Base-by-base conservation (phyloP, 2,797 vertebrate genomes). In the Tolypeutes matacus region DNA sequence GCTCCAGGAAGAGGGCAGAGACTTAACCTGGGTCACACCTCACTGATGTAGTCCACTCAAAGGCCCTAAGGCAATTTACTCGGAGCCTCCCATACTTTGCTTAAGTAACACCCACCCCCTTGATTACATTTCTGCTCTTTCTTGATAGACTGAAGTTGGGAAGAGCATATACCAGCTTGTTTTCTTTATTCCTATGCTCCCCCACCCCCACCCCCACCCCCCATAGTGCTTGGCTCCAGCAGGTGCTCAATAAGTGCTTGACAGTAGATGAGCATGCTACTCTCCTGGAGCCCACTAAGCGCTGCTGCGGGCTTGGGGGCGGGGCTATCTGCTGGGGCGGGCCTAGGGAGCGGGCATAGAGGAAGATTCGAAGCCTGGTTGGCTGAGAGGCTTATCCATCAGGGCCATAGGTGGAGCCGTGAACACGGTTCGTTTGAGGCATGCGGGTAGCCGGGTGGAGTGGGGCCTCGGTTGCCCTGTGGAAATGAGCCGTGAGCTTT, bases 401-500 rank as follows among this genome's bases (percentile, higher is more conserved):
- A 49, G 0, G 0, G 0, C 0, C 2, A 5, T 12, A 34, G 25
- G 0, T 23, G 20, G 34, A 64, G 25, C 64, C 34, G 11, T 10
- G 23, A 34, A 12, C 4, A 46, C 17, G 58, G 11, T 51, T 13
- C 6, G 1, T 18, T 21, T 31, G 1, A 6, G n/a, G 20, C 3
- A 3, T 2, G 7, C 1, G 58, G 39, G 0, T 1, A 62, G 89
- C n/a, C 0, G 12, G 0, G 31, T 31, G 1, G 27, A 86, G 27
- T 0, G 39, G 51, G 73, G 69, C 7, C 14, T 6, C 23, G 0
- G 25, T 49, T 23, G 53, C 12, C 0, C 29, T 27, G 20, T 5
- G 0, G 49, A 0, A 0, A 0, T 0, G 5, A 10, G 20, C 10
- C 3, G 18, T 0, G 27, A 25, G 13, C 34, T 0, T 10, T 2